Percentiles rank a stretch among this genome's conserved stretches.
These are phyloP conservation scores for Solea solea DNA, from an alignment of 2,113 vertebrate species.

Conservation along the genomic window DNA sequence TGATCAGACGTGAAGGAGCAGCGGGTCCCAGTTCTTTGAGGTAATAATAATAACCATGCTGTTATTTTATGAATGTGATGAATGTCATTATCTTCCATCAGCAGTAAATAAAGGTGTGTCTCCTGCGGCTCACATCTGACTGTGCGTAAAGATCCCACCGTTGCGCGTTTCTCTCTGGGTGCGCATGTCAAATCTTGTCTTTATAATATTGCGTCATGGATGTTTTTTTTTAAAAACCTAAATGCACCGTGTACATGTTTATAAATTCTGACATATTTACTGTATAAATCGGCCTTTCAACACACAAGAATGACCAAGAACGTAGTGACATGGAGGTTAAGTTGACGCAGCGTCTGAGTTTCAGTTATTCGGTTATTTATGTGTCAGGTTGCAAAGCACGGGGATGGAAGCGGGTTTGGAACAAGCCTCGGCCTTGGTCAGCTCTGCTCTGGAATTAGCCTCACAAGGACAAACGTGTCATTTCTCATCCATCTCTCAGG, in stretches of 20 bases:
- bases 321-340: not conserved
- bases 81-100: slow-evolving; percentile 32
- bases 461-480: slow-evolving; percentile 30
- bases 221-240: not conserved
- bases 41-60: slow-evolving; percentile 45
- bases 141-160: slow-evolving; percentile 57
- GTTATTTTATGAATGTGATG: slow-evolving; percentile 26
- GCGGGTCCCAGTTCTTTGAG: slow-evolving; percentile 34
- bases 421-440: slow-evolving; percentile 16
- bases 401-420: slow-evolving; percentile 28
- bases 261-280: no score
- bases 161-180: slow-evolving; percentile 42
- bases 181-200: slow-evolving; percentile 21
- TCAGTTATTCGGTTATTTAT: not conserved
- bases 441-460: slow-evolving; percentile 20
- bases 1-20: slow-evolving; percentile 53
- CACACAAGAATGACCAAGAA: no score
- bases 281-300: no score
- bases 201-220: not conserved
- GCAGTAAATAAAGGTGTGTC: slow-evolving; percentile 72
- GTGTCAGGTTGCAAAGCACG: not conserved
- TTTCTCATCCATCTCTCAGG: slow-evolving; percentile 16
- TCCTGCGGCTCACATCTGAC: slow-evolving; percentile 7
- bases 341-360: slow-evolving; percentile 28
- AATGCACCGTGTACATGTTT: not conserved